phyloP scores from a whole-genome alignment of 2,888 invertebrate species.

The Spialia ferax region DNA sequence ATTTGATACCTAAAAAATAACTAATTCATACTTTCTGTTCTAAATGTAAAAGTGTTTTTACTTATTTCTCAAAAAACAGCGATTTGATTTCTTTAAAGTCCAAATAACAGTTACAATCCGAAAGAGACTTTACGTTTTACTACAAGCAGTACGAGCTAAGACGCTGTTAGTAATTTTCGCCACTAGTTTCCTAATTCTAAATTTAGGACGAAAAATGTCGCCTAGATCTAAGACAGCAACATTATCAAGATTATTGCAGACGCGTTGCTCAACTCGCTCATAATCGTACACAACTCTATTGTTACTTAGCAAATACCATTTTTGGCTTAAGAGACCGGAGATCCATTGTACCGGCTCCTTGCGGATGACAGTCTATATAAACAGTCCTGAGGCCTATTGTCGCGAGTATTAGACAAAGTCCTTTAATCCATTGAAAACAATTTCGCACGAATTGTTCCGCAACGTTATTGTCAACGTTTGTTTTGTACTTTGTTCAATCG shows the following conservation, averaged over 20 bases:
- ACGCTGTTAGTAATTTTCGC: no score
- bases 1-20: no score
- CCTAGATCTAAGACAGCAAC: neutral
- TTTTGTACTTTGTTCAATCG: constrained; percentile 55
- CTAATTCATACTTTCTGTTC: no score
- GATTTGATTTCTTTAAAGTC: no score
- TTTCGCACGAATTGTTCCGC: constrained; percentile 62
- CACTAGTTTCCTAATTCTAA: no score
- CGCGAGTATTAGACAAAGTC: constrained; percentile 66
- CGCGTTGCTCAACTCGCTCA: constrained; percentile 54
- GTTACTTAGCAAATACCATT: constrained; percentile 70
- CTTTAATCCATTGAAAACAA: constrained; percentile 71
- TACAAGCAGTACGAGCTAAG: no score
- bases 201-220: neutral
- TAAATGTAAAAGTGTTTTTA: no score
- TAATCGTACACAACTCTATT: constrained; percentile 59
- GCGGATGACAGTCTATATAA: constrained; percentile 77
- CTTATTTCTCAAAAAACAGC: no score
- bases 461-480: constrained; percentile 47
- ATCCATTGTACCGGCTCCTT: constrained; percentile 69
- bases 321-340: constrained; percentile 63
- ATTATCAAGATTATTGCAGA: constrained; percentile 23
- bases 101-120: no score
- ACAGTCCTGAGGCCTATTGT: constrained; percentile 67
- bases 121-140: no score